phyloP scores from a whole-genome alignment of 2,113 vertebrate genomes.

The Macrotis lagotis region DNA sequence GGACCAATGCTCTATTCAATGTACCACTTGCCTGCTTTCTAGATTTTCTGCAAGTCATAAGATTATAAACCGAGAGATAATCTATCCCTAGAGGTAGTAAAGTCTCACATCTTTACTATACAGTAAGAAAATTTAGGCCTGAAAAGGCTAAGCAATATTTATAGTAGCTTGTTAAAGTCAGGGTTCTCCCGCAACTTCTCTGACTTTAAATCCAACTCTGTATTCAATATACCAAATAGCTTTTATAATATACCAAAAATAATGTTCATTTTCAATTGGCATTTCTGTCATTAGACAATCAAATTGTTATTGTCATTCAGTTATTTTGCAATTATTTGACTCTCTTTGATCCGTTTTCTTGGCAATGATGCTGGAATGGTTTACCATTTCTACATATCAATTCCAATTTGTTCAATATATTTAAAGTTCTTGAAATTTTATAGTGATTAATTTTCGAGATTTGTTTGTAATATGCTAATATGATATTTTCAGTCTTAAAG shows the following conservation, averaged over 20 bases:
- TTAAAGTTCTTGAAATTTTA: background rate
- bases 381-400: background rate
- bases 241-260: too few species aligned
- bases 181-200: rapidly evolving
- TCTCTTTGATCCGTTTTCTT: background rate
- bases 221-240: background rate
- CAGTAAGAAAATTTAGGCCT: background rate
- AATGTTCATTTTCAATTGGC: background rate
- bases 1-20: too few species aligned
- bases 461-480: background rate
- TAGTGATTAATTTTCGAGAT: background rate
- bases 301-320: background rate
- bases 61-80: background rate
- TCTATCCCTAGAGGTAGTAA: background rate
- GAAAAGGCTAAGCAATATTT: background rate
- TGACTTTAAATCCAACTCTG: background rate
- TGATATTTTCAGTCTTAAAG: background rate
- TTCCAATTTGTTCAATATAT: background rate
- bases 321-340: too few species aligned
- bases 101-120: constrained; percentile 25
- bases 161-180: background rate
- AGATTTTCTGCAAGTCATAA: background rate
- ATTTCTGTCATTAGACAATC: background rate
- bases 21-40: background rate
- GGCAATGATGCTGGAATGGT: background rate